phyloP scores from a whole-genome alignment of 2,797 vertebrate genomes.

The Gobio occitaniae region DNA sequence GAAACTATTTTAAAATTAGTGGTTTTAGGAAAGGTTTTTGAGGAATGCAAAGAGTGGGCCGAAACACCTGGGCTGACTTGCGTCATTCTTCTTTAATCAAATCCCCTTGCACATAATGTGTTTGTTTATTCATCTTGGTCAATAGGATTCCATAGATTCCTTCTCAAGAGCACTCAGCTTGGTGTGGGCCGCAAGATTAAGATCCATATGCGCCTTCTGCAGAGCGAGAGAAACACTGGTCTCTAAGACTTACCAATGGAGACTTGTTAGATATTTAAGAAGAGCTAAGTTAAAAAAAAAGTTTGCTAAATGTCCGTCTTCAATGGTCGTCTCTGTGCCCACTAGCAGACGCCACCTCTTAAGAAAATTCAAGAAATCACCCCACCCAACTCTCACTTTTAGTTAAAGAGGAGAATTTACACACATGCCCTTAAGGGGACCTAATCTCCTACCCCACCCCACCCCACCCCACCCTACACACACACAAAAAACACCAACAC shows the following conservation, averaged over 20 bases:
- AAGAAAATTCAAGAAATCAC: constrained; percentile 24
- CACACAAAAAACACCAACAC: neutral
- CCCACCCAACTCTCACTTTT: constrained; percentile 19
- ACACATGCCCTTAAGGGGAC: constrained; percentile 19
- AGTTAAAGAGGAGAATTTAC: constrained; percentile 46
- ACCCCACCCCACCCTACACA: neutral
- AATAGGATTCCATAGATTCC: constrained; percentile 55
- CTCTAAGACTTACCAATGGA: neutral
- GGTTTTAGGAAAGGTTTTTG: constrained; percentile 9
- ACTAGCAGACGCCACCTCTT: constrained; percentile 24
- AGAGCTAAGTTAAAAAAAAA: constrained; percentile 13
- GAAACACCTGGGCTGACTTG: constrained; percentile 18
- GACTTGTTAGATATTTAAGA: neutral
- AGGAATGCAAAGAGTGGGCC: neutral
- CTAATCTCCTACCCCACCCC: neutral
- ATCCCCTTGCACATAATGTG: constrained; percentile 43
- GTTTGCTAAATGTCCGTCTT: constrained; percentile 17
- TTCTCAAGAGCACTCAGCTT: constrained; percentile 25
- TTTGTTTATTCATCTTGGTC: constrained; percentile 50
- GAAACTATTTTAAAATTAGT: neutral
- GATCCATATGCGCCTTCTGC: neutral
- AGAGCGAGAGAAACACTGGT: neutral
- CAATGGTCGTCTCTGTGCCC: constrained; percentile 38
- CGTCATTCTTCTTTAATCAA: constrained; percentile 44
- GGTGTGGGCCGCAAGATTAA: constrained; percentile 24